Evolutionary conservation across 2,113 vertebrate genomes (phyloP).

Genomic region (Pleuronectes platessa): DNA sequence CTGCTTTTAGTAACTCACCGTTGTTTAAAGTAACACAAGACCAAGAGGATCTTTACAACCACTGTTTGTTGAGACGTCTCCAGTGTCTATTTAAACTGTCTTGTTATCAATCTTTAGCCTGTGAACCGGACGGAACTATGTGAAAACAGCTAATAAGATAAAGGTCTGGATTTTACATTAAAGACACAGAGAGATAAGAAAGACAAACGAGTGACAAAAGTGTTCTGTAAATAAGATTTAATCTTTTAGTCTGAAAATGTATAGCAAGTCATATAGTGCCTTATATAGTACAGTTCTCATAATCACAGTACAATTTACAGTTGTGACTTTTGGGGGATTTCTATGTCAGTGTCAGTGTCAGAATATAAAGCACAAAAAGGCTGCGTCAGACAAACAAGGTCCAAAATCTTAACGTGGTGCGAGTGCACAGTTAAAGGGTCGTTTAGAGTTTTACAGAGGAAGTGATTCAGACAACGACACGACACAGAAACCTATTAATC

Average conservation of each 20-base stretch:
- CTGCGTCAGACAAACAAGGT: constrained; percentile 87
- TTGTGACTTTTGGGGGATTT: constrained; percentile 74
- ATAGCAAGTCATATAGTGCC: constrained; percentile 86
- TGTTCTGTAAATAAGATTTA: constrained; percentile 94
- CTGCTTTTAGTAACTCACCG: background rate
- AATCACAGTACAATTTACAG: constrained; percentile 93
- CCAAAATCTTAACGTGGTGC: constrained; percentile 82
- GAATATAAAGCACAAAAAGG: constrained; percentile 92
- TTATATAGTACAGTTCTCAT: constrained; percentile 86
- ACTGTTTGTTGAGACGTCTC: constrained; percentile 33
- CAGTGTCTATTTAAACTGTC: constrained; percentile 5
- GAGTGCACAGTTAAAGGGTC: constrained; percentile 78
- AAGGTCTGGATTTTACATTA: background rate
- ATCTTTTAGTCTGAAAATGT: constrained; percentile 86
- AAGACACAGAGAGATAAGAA: background rate
- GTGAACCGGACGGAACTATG: background rate
- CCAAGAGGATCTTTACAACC: constrained; percentile 5
- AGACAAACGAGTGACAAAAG: constrained; percentile 45
- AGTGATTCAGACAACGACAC: constrained; percentile 55
- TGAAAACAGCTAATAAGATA: constrained; percentile 16
- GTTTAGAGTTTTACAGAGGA: constrained; percentile 79
- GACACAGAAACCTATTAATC: constrained; percentile 60
- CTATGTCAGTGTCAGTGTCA: constrained; percentile 78
- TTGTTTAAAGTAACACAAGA: background rate
- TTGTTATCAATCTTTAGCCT: constrained; percentile 10